These are phyloP conservation scores for Numenius phaeopus DNA, from an alignment of 2,797 vertebrate genomes.

Conservation along the genomic window DNA sequence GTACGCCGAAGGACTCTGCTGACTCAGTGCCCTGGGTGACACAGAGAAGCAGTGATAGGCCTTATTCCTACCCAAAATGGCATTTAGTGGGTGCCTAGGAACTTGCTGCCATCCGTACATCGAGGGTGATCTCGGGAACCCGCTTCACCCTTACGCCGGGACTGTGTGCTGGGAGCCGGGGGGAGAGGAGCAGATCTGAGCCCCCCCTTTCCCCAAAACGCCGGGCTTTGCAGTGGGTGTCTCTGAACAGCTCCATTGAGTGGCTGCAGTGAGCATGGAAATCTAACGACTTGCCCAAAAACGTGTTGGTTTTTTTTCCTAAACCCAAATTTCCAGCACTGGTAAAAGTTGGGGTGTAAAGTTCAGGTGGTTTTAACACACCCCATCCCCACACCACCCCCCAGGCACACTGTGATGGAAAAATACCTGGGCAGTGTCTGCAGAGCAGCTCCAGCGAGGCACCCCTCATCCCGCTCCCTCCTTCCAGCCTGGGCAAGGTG, in stretches of 20 bases:
- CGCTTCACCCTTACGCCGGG: accelerated
- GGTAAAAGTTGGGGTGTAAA: not conserved
- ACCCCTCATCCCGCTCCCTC: not conserved
- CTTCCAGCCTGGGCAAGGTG: constrained; percentile 8
- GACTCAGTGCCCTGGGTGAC: not conserved
- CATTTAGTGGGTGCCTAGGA: not conserved
- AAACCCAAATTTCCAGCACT: not conserved
- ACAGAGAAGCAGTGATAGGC: not conserved
- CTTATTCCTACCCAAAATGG: not conserved
- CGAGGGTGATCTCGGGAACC: accelerated
- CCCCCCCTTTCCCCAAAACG: not conserved
- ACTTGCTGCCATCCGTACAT: accelerated
- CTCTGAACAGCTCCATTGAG: not conserved
- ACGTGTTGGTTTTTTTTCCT: not conserved
- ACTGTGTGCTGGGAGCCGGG: not conserved
- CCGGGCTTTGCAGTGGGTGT: accelerated
- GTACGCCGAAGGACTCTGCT: not conserved
- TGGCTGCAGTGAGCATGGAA: accelerated
- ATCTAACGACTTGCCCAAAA: not conserved
- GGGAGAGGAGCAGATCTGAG: not conserved
- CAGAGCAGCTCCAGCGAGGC: not conserved
- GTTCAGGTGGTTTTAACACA: not conserved
- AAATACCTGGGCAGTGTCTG: not conserved
- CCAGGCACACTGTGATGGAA: not conserved
- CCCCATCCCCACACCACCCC: no score